These are phyloP conservation scores for Agrenia bidenticulata DNA, from an alignment of 2,888 invertebrate genomes.

Conservation along the genomic window DNA sequence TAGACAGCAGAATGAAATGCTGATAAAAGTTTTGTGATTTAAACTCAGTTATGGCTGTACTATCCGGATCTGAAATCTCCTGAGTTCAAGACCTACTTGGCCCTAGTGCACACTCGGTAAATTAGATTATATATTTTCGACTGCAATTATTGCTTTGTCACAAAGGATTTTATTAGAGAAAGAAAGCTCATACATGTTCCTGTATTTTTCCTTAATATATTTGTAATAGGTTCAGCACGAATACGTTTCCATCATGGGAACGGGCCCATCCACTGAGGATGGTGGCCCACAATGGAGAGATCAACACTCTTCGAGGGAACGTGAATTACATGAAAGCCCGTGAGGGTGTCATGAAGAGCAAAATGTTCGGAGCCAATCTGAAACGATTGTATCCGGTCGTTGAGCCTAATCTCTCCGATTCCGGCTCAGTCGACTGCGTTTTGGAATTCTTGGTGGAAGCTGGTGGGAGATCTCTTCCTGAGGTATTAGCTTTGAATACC, in stretches of 20 bases:
- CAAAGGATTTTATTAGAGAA: too few relatives aligned
- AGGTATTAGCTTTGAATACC: too few relatives aligned
- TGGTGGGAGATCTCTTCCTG: constrained; percentile 71
- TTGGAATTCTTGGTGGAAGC: constrained; percentile 94
- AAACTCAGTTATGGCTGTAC: constrained; percentile 69
- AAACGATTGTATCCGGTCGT: constrained; percentile 88
- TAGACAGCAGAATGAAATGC: background rate
- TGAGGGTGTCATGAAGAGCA: constrained; percentile 94
- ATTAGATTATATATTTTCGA: background rate
- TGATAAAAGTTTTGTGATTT: constrained; percentile 14
- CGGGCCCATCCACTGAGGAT: constrained; percentile 92
- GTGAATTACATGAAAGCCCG: constrained; percentile 98
- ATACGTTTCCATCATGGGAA: constrained; percentile 99
- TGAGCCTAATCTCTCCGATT: constrained; percentile 95
- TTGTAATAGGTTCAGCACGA: constrained; percentile 82
- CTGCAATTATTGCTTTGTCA: too few relatives aligned
- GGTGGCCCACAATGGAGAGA: constrained; percentile 98
- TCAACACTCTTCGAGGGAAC: constrained; percentile 97
- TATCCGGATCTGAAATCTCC: constrained; percentile 64
- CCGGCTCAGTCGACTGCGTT: constrained; percentile 96
- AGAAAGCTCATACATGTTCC: too few relatives aligned
- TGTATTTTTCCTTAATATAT: background rate
- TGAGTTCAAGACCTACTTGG: constrained; percentile 86
- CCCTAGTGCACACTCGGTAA: constrained; percentile 83
- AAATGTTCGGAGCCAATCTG: constrained; percentile 77